Conservation (phyloP, 2,888 invertebrate genomes). For the Pollenia labialis region DNA sequence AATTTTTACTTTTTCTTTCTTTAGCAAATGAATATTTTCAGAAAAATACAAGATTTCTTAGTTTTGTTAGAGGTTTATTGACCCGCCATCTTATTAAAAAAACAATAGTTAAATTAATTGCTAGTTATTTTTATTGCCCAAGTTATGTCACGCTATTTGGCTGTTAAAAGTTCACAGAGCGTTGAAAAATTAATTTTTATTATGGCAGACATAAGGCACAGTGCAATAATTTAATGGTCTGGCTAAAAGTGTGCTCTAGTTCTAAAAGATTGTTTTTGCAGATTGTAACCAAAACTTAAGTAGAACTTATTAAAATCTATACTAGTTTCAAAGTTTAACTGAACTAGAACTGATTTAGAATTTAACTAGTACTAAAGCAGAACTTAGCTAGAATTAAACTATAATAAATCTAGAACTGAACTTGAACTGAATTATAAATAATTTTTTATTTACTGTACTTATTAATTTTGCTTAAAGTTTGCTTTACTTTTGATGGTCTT, state of each 20-base stretch:
- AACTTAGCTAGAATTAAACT: too few species aligned
- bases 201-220: not conserved
- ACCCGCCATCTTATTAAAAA: not conserved
- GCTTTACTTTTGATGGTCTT: not conserved
- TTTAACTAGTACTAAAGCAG: too few species aligned
- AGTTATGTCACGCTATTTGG: constrained; percentile 33
- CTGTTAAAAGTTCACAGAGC: not conserved
- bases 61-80: constrained; percentile 33
- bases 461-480: not conserved
- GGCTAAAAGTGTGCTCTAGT: constrained; percentile 22
- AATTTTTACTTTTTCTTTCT: too few species aligned
- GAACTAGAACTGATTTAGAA: not conserved
- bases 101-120: not conserved
- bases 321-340: too few species aligned
- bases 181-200: not conserved
- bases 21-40: not conserved
- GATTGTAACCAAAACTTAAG: too few species aligned
- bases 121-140: constrained; percentile 5
- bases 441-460: too few species aligned
- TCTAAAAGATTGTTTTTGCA: not conserved
- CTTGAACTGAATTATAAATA: not conserved
- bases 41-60: not conserved
- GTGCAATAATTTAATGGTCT: constrained; percentile 1
- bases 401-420: too few species aligned
- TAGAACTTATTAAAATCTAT: too few species aligned